phyloP scores from a whole-genome alignment of 2,797 vertebrate genomes.

The Eulemur albifrons region DNA sequence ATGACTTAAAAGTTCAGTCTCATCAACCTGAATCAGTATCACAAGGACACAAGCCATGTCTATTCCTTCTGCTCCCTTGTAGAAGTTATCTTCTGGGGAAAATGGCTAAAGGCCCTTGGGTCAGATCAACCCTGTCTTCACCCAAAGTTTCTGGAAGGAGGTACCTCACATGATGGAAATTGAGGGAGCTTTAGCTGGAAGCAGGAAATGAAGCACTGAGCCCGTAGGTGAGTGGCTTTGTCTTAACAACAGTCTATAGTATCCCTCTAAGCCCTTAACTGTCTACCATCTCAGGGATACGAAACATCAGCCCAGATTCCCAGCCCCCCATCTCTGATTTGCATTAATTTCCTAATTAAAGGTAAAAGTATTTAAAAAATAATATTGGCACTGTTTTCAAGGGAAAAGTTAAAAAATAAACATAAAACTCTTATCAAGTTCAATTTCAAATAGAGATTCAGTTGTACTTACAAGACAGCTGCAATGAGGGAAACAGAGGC shows the following conservation, averaged over 20 bases:
- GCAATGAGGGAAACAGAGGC: neutral
- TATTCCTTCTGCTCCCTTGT: neutral
- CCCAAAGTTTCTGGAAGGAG: neutral
- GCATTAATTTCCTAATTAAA: neutral
- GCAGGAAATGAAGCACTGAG: neutral
- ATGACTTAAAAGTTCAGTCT: neutral
- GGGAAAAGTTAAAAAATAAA: slow-evolving; percentile 4
- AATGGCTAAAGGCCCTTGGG: neutral
- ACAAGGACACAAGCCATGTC: neutral
- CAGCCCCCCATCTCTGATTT: neutral
- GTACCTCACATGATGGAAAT: neutral
- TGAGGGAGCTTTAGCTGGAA: neutral
- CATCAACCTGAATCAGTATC: neutral
- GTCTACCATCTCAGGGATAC: neutral
- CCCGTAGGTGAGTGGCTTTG: neutral
- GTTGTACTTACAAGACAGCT: neutral
- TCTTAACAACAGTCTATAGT: neutral
- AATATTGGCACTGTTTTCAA: neutral
- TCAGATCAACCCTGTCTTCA: neutral
- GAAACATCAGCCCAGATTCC: neutral
- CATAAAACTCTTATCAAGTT: neutral
- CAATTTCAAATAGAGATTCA: slow-evolving; percentile 9
- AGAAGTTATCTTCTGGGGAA: neutral
- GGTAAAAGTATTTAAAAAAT: neutral
- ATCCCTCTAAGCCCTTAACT: neutral